Evolutionary conservation across 2,797 vertebrate species (phyloP), one percentile per base, ranked within the genome.

Genomic region (Tapera naevia): DNA sequence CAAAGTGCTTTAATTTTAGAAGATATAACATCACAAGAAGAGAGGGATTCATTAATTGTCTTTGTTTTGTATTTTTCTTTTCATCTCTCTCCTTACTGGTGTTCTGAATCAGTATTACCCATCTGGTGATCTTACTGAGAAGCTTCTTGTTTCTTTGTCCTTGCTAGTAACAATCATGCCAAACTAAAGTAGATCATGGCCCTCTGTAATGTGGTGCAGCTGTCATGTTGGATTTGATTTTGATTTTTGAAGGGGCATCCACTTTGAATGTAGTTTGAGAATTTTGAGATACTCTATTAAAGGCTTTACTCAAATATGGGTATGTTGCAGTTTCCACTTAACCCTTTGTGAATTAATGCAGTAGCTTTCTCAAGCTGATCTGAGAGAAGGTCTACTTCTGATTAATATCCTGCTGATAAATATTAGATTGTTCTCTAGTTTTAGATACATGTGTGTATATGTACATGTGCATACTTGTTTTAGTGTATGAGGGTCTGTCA

Each of bases 231-330:
- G 53, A 9, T n/a, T 33, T 75, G 33, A 10, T 32, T 8, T 70
- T 58, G 5, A 7, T 27, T 51, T 51, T 6, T 45, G 19, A 22
- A 32, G 39, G 62, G 50, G 58, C 1, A 1, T 75, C 54, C 71
- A 67, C 80, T 93, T 78, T 60, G 86, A 93, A 80, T 84, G 93
- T 54, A 56, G 25, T 79, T 92, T 62, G 46, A 86, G 60, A 39
- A 28, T 80, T 89, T 71, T 78, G 50, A 88, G 79, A 57, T 62
- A 19, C 17, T 93, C 43, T 71, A 0, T 61, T 81, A 90, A 94
- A 91, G 64, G n/a, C 57, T 95, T 80, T 62, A 86, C 64, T 91
- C 89, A 94, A 88, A 51, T 74, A 48, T 41, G 92, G 65, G 30
- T 46, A 54, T 61, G 67, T 81, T 89, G 72, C 46, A 65, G 23